Evolutionary conservation across 2,113 vertebrate species (phyloP).

Genomic region (Burhinus bistriatus): DNA sequence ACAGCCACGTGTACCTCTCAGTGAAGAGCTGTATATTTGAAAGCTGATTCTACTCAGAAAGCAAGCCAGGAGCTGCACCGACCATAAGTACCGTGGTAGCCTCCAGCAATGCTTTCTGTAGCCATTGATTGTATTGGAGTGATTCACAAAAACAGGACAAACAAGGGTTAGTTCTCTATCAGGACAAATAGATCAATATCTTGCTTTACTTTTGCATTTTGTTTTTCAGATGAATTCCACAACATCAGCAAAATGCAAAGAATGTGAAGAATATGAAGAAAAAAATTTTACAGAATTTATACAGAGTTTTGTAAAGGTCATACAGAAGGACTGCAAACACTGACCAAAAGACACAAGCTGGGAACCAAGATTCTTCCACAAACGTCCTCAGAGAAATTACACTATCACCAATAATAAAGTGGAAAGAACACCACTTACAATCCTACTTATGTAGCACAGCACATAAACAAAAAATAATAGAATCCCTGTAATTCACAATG

Average conservation of each 20-base stretch:
- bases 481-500: background rate
- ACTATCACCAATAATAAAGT: background rate
- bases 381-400: background rate
- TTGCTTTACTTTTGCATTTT: background rate
- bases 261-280: conserved; percentile 80
- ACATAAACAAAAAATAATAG: background rate
- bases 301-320: conserved; percentile 53
- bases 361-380: background rate
- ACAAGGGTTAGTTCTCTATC: background rate
- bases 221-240: conserved; percentile 53
- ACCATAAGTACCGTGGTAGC: background rate
- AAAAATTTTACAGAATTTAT: conserved; percentile 72
- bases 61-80: background rate
- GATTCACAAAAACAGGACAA: background rate
- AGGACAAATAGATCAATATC: background rate
- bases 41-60: background rate
- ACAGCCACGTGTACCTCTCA: background rate
- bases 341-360: background rate
- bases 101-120: background rate
- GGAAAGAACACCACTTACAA: background rate
- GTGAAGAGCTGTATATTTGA: background rate
- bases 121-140: background rate
- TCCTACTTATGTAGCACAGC: background rate
- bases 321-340: conserved; percentile 41
- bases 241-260: conserved; percentile 65